Conservation (phyloP, 2,797 vertebrate genomes). For the Gambelia wislizenii region DNA sequence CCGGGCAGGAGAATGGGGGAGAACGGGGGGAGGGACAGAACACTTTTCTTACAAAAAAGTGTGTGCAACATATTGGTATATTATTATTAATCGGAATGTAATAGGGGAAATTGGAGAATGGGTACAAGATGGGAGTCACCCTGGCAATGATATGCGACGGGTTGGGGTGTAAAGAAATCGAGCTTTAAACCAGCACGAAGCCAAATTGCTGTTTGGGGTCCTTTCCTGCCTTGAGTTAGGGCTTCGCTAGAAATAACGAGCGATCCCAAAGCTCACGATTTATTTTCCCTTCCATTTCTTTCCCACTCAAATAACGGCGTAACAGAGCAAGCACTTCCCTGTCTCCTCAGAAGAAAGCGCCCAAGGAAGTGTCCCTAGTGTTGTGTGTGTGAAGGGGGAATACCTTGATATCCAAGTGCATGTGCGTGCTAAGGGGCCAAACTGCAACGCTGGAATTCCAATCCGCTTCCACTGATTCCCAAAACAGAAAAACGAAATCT, state of each 20-base stretch:
- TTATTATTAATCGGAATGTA: slow-evolving; percentile 75
- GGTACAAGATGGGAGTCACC: slow-evolving; percentile 61
- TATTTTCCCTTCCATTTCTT: slow-evolving; percentile 16
- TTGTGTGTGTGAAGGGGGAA: too few species aligned
- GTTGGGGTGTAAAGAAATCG: slow-evolving; percentile 37
- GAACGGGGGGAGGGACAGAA: background rate
- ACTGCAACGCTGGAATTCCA: slow-evolving; percentile 56
- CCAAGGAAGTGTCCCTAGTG: background rate
- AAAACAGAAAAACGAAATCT: slow-evolving; percentile 70
- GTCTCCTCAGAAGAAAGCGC: background rate
- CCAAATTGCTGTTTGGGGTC: slow-evolving; percentile 16
- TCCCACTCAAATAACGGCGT: slow-evolving; percentile 1
- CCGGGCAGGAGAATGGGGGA: background rate
- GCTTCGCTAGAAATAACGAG: slow-evolving; percentile 34
- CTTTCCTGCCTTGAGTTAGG: background rate
- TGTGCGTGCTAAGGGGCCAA: background rate
- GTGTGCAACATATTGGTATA: slow-evolving; percentile 85
- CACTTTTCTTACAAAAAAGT: slow-evolving; percentile 64
- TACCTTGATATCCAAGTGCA: background rate
- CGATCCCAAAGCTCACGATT: slow-evolving; percentile 38
- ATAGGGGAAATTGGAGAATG: slow-evolving; percentile 74
- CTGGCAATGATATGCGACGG: slow-evolving; percentile 65
- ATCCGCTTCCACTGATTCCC: slow-evolving; percentile 48
- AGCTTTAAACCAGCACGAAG: slow-evolving; percentile 71
- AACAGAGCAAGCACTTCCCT: background rate